phyloP scores from a whole-genome alignment of 2,797 vertebrate genomes.

The Onychomys leucogaster region DNA sequence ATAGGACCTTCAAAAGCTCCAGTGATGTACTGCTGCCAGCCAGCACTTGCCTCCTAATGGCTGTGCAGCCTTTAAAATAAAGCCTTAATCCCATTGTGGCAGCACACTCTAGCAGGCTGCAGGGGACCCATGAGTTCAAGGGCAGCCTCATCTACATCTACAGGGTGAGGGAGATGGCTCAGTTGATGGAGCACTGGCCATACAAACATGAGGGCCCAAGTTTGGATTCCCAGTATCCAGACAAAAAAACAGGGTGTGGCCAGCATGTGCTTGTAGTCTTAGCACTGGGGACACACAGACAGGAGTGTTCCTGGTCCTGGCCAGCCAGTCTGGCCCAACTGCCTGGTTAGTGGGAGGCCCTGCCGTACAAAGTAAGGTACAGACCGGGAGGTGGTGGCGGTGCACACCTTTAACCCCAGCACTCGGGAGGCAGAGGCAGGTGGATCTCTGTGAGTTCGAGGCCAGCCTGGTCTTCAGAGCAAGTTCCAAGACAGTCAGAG shows the following conservation, averaged over 20 bases:
- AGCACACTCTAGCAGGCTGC: not conserved
- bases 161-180: not conserved
- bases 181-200: not conserved
- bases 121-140: not conserved
- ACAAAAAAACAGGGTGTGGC: not conserved
- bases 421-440: not conserved
- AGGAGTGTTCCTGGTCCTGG: not conserved
- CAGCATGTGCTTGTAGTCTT: not conserved
- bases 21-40: not conserved
- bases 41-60: not conserved
- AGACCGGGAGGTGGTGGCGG: not conserved
- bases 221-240: not conserved
- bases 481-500: not conserved
- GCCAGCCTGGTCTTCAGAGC: not conserved
- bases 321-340: not conserved
- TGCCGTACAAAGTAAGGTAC: not conserved
- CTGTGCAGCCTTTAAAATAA: not conserved
- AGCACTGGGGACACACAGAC: not conserved
- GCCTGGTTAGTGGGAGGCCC: not conserved
- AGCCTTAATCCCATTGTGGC: not conserved
- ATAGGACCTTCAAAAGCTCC: not conserved
- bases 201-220: not conserved
- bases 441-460: not conserved
- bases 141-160: not conserved
- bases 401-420: not conserved